Evolutionary conservation across 2,113 vertebrate genomes (phyloP).

Genomic region (Thunnus thynnus): DNA sequence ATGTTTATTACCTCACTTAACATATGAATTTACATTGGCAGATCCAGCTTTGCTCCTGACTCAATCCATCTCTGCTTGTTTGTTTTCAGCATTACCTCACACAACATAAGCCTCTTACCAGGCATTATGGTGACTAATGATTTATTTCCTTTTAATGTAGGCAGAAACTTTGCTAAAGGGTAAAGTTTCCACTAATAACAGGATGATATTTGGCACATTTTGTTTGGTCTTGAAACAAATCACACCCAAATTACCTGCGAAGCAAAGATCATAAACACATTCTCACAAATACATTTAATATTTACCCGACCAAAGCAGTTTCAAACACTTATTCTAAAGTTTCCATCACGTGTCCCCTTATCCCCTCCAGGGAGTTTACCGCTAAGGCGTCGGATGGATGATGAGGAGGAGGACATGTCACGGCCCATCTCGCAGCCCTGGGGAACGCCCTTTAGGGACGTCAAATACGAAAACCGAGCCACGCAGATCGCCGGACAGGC

Average conservation of each 20-base stretch:
- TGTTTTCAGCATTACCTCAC: slow-evolving; percentile 56
- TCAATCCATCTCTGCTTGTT: slow-evolving; percentile 42
- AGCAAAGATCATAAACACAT: slow-evolving; percentile 1
- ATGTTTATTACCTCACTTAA: slow-evolving; percentile 17
- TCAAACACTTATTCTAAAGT: slow-evolving; percentile 22
- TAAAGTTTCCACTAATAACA: slow-evolving; percentile 58
- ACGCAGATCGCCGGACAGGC: slow-evolving; percentile 65
- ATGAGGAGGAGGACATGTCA: slow-evolving; percentile 85
- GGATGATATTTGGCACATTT: slow-evolving; percentile 44
- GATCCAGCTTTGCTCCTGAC: slow-evolving; percentile 19
- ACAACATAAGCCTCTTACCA: slow-evolving; percentile 51
- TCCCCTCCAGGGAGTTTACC: slow-evolving; percentile 74
- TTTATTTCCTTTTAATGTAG: slow-evolving; percentile 49
- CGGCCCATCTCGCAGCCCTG: slow-evolving; percentile 78
- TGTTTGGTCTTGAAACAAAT: slow-evolving; percentile 54
- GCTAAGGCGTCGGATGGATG: slow-evolving; percentile 82
- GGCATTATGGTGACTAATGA: slow-evolving; percentile 59
- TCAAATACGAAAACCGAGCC: slow-evolving; percentile 73
- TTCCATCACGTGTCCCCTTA: slow-evolving; percentile 13
- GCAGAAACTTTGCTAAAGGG: slow-evolving; percentile 34
- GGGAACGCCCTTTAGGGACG: slow-evolving; percentile 72
- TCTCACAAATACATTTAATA: not conserved
- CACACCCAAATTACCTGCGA: slow-evolving; percentile 21
- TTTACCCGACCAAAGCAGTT: not conserved
- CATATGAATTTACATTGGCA: not conserved